Base-by-base conservation (phyloP, 2,888 invertebrate genomes). In the Drosophila peninsularis region DNA sequence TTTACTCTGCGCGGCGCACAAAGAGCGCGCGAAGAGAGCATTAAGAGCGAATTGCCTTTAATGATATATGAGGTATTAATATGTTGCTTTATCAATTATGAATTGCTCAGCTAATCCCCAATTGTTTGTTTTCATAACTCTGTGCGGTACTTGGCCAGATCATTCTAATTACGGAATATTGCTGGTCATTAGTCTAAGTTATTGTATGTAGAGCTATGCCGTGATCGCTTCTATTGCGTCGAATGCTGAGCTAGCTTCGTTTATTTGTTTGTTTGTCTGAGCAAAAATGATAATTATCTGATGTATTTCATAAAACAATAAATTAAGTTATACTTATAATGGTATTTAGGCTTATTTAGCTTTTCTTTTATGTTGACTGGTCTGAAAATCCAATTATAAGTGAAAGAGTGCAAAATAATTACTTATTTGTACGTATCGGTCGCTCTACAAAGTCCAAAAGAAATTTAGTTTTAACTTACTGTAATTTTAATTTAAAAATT, bases 41-140 rank as follows among this genome's bases (percentile, higher is more conserved):
- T 27, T 14, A 11, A 14, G 50, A 54, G 37, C 19, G 57, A 49
- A 57, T 64, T 55, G 58, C 41, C 54, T 44, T 41, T 21, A 37
- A 49, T 53, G 49, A 60, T 55, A 57, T 71, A 52, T 53, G 56
- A 42, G 39, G 24, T 42, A 57, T 58, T 55, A 52, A 32, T 57
- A 36, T 60, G 53, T 63, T 70, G 42, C 52, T 61, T 65, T 65
- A 39, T 56, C 65, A 64, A 71, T 64, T 64, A 57, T 61, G 47
- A 71, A 60, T 58, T 61, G 55, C 32, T 52, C 27, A 49, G 44
- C 62, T 39, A 45, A 19, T 45, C 17, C 45, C 42, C 32, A 30
- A 61, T 42, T 61, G 62, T 58, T 57, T 75, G 27, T 60, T 76
- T 76, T 66, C 21, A 24, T 50, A 58, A 45, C 32, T 52, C 34